Conservation (phyloP, 1,140 invertebrate species). For the Drosophila equinoxialis region DNA sequence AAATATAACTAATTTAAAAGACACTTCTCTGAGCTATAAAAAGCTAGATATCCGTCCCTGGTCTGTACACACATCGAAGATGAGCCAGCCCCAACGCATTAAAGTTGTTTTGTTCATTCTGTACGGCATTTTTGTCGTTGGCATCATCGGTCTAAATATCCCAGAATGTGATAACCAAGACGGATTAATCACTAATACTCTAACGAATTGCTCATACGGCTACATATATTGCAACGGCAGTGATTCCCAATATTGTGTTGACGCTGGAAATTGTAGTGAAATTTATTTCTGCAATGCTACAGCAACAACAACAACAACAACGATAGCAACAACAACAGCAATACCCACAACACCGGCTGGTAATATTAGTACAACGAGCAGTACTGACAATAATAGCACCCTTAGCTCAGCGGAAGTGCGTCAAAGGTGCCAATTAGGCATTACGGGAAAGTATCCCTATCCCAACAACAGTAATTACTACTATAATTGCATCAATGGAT, state of each 20-base stretch:
- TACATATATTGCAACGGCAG: slow-evolving; percentile 45
- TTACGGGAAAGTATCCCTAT: slow-evolving; percentile 59
- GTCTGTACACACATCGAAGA: slow-evolving; percentile 39
- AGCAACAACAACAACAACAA: background rate
- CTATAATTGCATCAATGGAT: slow-evolving; percentile 65
- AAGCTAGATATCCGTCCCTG: slow-evolving; percentile 46
- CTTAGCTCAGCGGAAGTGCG: slow-evolving; percentile 40
- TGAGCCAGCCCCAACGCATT: slow-evolving; percentile 45
- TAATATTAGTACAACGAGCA: background rate
- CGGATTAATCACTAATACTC: slow-evolving; percentile 41
- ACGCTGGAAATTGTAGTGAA: slow-evolving; percentile 20
- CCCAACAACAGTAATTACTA: slow-evolving; percentile 78
- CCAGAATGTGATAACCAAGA: slow-evolving; percentile 36
- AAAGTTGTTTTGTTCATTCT: slow-evolving; percentile 33
- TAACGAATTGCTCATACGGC: slow-evolving; percentile 38
- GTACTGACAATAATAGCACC: background rate
- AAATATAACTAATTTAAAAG: slow-evolving; percentile 70
- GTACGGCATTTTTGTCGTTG: slow-evolving; percentile 22
- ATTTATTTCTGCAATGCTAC: slow-evolving; percentile 24
- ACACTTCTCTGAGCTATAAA: slow-evolving; percentile 55
- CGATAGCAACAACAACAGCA: background rate
- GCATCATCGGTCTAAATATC: slow-evolving; percentile 36
- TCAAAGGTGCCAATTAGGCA: slow-evolving; percentile 43
- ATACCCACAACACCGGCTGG: background rate
- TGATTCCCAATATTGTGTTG: slow-evolving; percentile 46